Conservation (phyloP, 2,113 vertebrate species). For the Caranx ignobilis region DNA sequence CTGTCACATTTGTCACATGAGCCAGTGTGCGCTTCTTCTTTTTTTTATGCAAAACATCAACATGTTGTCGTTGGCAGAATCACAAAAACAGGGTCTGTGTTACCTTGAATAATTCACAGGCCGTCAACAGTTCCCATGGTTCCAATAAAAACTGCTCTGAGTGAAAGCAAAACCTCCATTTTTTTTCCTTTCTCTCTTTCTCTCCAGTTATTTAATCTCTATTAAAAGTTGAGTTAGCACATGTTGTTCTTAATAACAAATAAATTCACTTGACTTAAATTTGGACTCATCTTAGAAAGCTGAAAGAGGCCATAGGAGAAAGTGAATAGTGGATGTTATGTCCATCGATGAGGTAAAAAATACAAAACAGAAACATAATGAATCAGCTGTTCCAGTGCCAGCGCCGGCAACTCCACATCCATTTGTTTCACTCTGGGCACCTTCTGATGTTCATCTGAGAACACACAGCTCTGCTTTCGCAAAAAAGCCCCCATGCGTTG, state of each 20-base stretch:
- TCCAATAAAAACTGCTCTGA: neutral
- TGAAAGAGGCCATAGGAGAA: neutral
- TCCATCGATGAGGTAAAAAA: constrained; percentile 7
- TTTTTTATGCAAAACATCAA: neutral
- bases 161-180: too few species aligned
- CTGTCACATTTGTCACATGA: constrained; percentile 2
- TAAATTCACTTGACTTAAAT: neutral
- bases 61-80: neutral
- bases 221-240: neutral
- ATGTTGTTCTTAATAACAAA: neutral
- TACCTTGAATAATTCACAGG: too few species aligned
- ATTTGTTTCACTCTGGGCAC: constrained; percentile 15
- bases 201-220: too few species aligned
- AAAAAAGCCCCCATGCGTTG: neutral
- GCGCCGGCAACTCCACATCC: neutral
- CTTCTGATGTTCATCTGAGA: constrained; percentile 14
- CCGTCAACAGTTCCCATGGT: neutral
- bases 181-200: neutral
- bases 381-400: neutral
- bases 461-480: constrained; percentile 24
- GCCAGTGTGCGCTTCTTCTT: neutral
- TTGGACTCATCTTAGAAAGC: neutral
- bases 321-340: neutral
- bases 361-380: neutral
- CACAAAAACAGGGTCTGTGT: too few species aligned